Evolutionary conservation across 1,140 invertebrate genomes (phyloP).

Genomic region (Drosophila obscura): DNA sequence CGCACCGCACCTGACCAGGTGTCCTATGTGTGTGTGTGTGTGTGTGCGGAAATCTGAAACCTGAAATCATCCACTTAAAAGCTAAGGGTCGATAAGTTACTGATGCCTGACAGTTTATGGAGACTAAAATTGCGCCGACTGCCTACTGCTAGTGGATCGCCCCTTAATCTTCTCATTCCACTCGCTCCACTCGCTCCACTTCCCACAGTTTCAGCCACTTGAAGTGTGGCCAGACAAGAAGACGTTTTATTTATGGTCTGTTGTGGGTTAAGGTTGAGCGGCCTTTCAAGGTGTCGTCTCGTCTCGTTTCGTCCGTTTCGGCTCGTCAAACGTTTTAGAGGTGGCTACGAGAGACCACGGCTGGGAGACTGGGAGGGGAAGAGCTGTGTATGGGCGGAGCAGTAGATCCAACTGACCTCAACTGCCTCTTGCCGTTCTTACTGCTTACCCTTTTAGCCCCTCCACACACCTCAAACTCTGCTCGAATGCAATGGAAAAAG

Average conservation of each 20-base stretch:
- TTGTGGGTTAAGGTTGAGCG: constrained; percentile 59
- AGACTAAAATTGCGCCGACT: constrained; percentile 46
- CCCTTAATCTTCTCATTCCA: neutral
- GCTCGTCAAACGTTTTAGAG: constrained; percentile 48
- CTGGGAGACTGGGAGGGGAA: no score
- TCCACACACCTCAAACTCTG: neutral
- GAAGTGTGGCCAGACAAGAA: constrained; percentile 57
- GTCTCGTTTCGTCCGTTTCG: constrained; percentile 33
- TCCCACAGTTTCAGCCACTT: constrained; percentile 17
- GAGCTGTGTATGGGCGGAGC: no score
- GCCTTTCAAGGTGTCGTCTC: constrained; percentile 58
- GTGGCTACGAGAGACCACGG: neutral
- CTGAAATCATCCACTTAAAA: constrained; percentile 81
- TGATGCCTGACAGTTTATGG: constrained; percentile 79
- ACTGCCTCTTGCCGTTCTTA: neutral
- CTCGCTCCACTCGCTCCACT: neutral
- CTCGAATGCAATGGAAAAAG: constrained; percentile 11
- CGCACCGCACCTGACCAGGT: constrained; percentile 25
- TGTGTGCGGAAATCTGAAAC: constrained; percentile 68
- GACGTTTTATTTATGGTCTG: constrained; percentile 65
- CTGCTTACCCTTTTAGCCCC: neutral
- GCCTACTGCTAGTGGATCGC: constrained; percentile 6
- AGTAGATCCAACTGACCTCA: neutral
- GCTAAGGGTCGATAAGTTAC: constrained; percentile 81
- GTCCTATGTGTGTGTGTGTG: constrained; percentile 24